phyloP scores from a whole-genome alignment of 2,797 vertebrate species.

The Xyrichtys novacula region DNA sequence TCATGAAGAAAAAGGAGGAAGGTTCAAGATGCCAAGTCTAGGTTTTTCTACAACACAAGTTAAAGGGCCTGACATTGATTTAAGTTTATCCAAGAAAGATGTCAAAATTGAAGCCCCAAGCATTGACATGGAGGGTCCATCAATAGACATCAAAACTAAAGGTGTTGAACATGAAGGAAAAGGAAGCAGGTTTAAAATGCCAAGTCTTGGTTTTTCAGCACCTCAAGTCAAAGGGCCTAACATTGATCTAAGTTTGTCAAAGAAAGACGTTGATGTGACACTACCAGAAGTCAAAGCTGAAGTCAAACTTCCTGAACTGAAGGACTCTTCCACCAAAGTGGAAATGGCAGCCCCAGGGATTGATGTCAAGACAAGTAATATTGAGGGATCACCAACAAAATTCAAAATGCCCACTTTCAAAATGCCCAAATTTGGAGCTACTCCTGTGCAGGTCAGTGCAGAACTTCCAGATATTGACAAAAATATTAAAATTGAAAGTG shows the following conservation, averaged over 20 bases:
- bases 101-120: neutral
- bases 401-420: slow-evolving; percentile 72
- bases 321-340: slow-evolving; percentile 31
- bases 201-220: slow-evolving; percentile 41
- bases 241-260: slow-evolving; percentile 31
- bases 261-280: slow-evolving; percentile 58
- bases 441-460: slow-evolving; percentile 4
- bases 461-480: slow-evolving; percentile 37
- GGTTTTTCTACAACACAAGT: slow-evolving; percentile 36
- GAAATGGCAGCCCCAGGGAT: slow-evolving; percentile 41
- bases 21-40: slow-evolving; percentile 48
- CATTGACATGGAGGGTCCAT: neutral
- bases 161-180: slow-evolving; percentile 26
- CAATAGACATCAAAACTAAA: neutral
- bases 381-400: slow-evolving; percentile 64
- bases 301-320: slow-evolving; percentile 1
- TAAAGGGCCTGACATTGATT: slow-evolving; percentile 54
- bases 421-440: slow-evolving; percentile 68
- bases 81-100: slow-evolving; percentile 54
- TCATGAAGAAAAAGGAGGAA: slow-evolving; percentile 26
- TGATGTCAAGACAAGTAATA: slow-evolving; percentile 20
- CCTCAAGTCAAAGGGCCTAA: slow-evolving; percentile 40
- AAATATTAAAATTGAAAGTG: slow-evolving; percentile 40
- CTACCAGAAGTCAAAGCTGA: slow-evolving; percentile 26
- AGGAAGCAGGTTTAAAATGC: slow-evolving; percentile 54